Evolutionary conservation across 92 coral and sea anemone species (phyloP), one percentile per base, ranked within the genome.

Genomic region (Palythoa grandis): DNA sequence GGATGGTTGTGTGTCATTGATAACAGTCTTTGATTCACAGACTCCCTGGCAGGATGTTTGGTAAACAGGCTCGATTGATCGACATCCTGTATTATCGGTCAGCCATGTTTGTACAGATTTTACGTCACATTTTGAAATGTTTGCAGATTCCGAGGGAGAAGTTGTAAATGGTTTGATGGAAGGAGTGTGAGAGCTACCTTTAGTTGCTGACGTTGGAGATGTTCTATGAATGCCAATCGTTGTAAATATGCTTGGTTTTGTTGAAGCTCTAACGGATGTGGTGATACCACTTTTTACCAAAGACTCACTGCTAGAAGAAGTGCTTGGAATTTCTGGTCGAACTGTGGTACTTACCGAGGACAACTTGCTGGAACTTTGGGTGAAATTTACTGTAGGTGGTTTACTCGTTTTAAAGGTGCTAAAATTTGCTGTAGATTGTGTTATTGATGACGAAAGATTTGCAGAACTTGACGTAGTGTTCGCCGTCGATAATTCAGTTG

Each of bases 31-130:
- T 53, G 95, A 93, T 67, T 83, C 56, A 74, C 95, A 93, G 13
- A 72, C 83, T 68, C 95, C 95, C 66, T 86, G 79, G 56, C 95
- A 93, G 47, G 93, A 56, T 22, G 95, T 93, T 78, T 90, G 86
- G 40, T 65, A 85, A 37, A 88, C 76, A 19, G 91, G 93, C 29
- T 85, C 72, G 29, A 61, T 61, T 69, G 78, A 87, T 5, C 74
- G 79, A 40, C 92, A 90, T 37, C 92, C 92, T 15, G 17, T n/a
- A 15, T 72, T 52, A 78, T 90, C 90, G 23, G 83, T 68, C 61
- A 86, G 52, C 77, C 84, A 86, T n/a, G 66, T 86, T 19, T 74
- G 54, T 67, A 58, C 79, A 54, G 90, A 38, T 14, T 69, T 57
- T 57, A 87, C 84, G 16, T 73, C 57, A 70, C 92, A 90, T 22